phyloP scores from a whole-genome alignment of 2,113 vertebrate genomes.

The Balaeniceps rex region DNA sequence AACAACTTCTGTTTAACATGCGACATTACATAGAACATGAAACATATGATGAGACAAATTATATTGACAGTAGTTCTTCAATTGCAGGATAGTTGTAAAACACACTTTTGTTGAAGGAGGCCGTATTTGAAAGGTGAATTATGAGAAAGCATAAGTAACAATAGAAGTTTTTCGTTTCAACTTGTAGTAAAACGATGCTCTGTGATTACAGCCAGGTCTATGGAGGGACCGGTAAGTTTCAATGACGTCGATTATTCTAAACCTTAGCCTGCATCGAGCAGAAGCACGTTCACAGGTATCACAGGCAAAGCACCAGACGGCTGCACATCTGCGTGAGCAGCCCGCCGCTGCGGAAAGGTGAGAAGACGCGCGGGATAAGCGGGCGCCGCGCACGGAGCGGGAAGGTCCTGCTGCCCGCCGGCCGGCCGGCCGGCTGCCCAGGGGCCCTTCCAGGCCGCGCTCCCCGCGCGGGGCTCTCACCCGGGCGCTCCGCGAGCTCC shows the following conservation, averaged over 20 bases:
- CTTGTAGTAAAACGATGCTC: rapidly evolving
- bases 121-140: too few relatives aligned
- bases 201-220: rapidly evolving
- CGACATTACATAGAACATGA: background rate
- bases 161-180: rapidly evolving
- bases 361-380: background rate
- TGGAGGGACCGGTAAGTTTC: rapidly evolving
- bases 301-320: rapidly evolving
- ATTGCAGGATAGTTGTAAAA: background rate
- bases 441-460: too few relatives aligned
- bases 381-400: too few relatives aligned
- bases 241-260: too few relatives aligned
- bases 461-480: background rate
- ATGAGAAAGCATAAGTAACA: rapidly evolving
- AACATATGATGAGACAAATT: rapidly evolving
- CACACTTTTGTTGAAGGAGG: background rate
- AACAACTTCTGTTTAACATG: background rate
- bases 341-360: too few relatives aligned
- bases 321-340: rapidly evolving
- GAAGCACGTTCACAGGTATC: too few relatives aligned
- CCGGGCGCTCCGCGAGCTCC: background rate
- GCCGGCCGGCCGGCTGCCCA: background rate
- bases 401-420: too few relatives aligned
- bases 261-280: background rate
- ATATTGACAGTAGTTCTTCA: background rate